A percentile compares a stretch with the other conserved stretches of the same genome.
These are phyloP conservation scores for Anhinga anhinga DNA, from an alignment of 2,113 vertebrate species.

Conservation along the genomic window DNA sequence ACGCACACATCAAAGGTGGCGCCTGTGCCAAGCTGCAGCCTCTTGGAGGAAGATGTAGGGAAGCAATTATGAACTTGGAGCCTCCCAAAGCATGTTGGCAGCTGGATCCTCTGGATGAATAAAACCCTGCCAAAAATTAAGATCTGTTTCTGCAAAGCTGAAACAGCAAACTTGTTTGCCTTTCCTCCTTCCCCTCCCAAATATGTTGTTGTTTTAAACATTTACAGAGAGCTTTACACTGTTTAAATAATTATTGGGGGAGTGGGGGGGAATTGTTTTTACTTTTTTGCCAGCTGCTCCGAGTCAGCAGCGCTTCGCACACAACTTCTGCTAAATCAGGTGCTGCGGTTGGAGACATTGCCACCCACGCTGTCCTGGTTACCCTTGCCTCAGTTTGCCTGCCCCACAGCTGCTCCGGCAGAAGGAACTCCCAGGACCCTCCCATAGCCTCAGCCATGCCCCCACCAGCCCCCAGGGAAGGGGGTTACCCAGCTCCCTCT, in stretches of 20 bases:
- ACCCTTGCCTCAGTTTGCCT: not conserved
- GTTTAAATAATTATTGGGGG: slow-evolving; percentile 39
- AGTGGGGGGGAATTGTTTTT: not conserved
- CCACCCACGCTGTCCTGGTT: not conserved
- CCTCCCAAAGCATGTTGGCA: not conserved
- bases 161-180: slow-evolving; percentile 63
- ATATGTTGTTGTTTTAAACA: slow-evolving; percentile 48
- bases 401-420: not conserved
- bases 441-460: not conserved
- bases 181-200: slow-evolving; percentile 60
- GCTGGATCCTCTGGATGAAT: slow-evolving; percentile 29
- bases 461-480: not conserved
- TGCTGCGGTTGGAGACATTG: not conserved
- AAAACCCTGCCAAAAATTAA: slow-evolving; percentile 48
- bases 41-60: slow-evolving; percentile 8
- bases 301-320: not conserved
- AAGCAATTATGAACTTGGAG: slow-evolving; percentile 27
- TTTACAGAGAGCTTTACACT: slow-evolving; percentile 58
- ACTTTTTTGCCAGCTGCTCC: slow-evolving; percentile 26
- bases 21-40: slow-evolving; percentile 27
- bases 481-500: not conserved
- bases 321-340: not conserved
- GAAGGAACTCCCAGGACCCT: rapidly evolving
- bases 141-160: slow-evolving; percentile 42
- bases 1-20: not conserved